Percentiles rank a stretch among this genome's conserved stretches.
These are phyloP conservation scores for Heliconius hortense DNA, from an alignment of 2,888 invertebrate genomes.

Conservation along the genomic window DNA sequence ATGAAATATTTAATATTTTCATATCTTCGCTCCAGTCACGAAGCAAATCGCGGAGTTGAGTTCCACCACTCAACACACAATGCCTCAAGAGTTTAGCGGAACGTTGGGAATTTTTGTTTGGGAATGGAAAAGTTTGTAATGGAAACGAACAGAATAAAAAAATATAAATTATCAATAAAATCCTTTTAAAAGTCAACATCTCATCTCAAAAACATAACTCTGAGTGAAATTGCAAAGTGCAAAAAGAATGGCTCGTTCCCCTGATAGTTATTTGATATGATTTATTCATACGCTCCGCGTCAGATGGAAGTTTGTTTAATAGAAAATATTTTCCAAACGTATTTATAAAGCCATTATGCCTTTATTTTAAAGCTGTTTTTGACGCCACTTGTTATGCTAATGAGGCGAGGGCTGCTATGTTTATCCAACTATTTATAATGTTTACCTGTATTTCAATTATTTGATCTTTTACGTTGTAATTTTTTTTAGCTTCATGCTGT, in stretches of 20 bases:
- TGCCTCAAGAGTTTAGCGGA: no score
- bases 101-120: no score
- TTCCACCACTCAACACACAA: no score
- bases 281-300: slow-evolving; percentile 84
- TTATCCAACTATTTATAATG: slow-evolving; percentile 59
- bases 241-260: slow-evolving; percentile 57
- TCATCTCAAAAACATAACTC: slow-evolving; percentile 48
- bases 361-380: slow-evolving; percentile 73
- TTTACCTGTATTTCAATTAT: slow-evolving; percentile 50
- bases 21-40: no score
- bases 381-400: slow-evolving; percentile 74
- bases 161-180: not conserved
- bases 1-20: no score
- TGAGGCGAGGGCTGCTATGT: slow-evolving; percentile 56
- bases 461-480: slow-evolving; percentile 24
- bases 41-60: no score
- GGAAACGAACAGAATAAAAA: not conserved
- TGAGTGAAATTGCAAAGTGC: slow-evolving; percentile 59
- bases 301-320: slow-evolving; percentile 80
- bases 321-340: slow-evolving; percentile 78
- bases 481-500: not conserved
- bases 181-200: not conserved
- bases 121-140: not conserved
- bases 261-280: slow-evolving; percentile 88
- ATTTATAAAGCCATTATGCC: slow-evolving; percentile 80